Conservation (phyloP, 2,888 invertebrate species). For the Nysson spinosus region DNA sequence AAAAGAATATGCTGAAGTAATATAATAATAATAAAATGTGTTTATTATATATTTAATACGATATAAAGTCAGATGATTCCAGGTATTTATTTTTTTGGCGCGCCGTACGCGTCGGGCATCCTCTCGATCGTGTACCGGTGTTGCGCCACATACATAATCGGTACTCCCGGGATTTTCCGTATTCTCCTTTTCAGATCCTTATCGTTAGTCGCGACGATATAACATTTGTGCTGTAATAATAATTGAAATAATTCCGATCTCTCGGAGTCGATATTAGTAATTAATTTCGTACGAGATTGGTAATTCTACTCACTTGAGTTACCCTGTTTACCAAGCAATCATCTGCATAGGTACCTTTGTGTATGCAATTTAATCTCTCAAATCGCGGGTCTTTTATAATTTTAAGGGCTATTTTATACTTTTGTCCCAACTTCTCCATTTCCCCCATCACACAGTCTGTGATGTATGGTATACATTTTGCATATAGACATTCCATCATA, state of each 20-base stretch:
- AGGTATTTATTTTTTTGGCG: constrained; percentile 82
- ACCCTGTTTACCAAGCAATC: constrained; percentile 98
- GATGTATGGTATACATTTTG: constrained; percentile 98
- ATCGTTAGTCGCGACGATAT: constrained; percentile 99
- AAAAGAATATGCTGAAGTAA: no score
- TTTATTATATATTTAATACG: constrained; percentile 12
- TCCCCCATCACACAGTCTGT: constrained; percentile 99
- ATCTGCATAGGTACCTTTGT: constrained; percentile 99
- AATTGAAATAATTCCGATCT: background rate
- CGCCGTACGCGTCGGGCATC: constrained; percentile 99
- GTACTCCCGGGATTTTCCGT: constrained; percentile 98
- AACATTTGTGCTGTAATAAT: constrained; percentile 93
- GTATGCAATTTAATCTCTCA: constrained; percentile 93
- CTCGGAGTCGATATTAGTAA: background rate
- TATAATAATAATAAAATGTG: constrained; percentile 7
- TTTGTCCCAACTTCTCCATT: constrained; percentile 96
- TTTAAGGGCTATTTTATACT: constrained; percentile 95
- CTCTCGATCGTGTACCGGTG: constrained; percentile 97
- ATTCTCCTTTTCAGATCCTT: constrained; percentile 97
- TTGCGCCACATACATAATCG: constrained; percentile 97
- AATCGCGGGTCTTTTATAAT: constrained; percentile 97
- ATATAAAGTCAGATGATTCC: constrained; percentile 1
- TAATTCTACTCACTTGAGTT: constrained; percentile 82
- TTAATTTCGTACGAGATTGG: background rate
- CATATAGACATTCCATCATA: constrained; percentile 99